Base-by-base conservation (phyloP, 1,140 invertebrate genomes). In the Saccostrea echinata region DNA sequence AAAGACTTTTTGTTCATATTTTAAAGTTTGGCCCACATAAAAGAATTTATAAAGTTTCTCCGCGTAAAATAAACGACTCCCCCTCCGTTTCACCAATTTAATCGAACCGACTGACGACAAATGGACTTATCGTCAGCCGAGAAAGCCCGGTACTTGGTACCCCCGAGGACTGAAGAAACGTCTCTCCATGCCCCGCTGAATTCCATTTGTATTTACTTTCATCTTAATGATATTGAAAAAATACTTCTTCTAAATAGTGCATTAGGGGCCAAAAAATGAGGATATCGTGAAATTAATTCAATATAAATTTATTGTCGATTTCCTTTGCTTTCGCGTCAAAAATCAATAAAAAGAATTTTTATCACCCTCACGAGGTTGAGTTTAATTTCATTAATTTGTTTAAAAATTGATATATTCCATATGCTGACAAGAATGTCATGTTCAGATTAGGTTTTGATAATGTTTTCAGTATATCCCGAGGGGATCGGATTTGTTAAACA, bases 191-290 rank as follows among this genome's bases (percentile, higher is more conserved):
- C 68, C 68, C 33, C 68, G 68, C 68, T 76, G 68, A 76, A 18
- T 30, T 76, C 27, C 68, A 76, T 76, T 76, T 76, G 68, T 76
- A 76, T 76, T 76, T 76, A 76, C 68, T 76, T 76, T 76, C 68
- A 76, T 76, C 68, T 76, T 76, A 76, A 76, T 76, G 68, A 76
- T 76, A 76, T 76, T 76, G 68, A 76, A 76, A 76, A 61, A 76
- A 76, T 76, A 76, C 27, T 76, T 33, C 24, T 33, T 76, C 68
- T 76, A 76, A 27, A 76, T 76, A 76, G 68, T 76, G 68, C 68
- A 76, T 76, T 76, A 76, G 68, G 68, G 68, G 68, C 68, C 68
- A 76, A 76, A 76, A 76, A 76, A 33, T 76, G 68, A 76, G 68
- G 30, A 33, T 27, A 76, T 76, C 27, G 24, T 76, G 68, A 76